Evolutionary conservation across 2,888 invertebrate genomes (phyloP).

Genomic region (Parnassius smintheus): DNA sequence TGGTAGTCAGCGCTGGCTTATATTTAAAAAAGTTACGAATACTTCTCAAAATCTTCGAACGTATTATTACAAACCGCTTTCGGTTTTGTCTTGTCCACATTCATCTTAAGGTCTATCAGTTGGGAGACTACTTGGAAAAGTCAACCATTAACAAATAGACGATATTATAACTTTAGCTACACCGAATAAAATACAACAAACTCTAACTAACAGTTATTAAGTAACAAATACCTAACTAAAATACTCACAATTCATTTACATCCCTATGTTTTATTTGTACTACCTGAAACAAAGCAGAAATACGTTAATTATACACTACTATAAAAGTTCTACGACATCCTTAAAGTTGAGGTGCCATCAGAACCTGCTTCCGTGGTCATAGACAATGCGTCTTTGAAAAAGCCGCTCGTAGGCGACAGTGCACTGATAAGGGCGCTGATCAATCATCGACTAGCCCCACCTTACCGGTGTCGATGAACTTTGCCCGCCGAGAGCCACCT

Average conservation of each 20-base stretch:
- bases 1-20: no score
- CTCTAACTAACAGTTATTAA: not conserved
- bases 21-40: no score
- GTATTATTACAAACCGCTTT: no score
- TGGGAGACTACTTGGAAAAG: not conserved
- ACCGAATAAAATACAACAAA: not conserved
- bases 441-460: conserved; percentile 76
- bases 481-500: conserved; percentile 57
- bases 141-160: not conserved
- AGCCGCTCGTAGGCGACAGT: conserved; percentile 75
- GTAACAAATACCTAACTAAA: conserved; percentile 1
- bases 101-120: no score
- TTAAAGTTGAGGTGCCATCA: conserved; percentile 48
- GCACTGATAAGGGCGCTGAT: conserved; percentile 75
- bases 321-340: not conserved
- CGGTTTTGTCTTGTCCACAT: no score
- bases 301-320: conserved; percentile 11
- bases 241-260: conserved; percentile 62
- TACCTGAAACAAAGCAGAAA: conserved; percentile 61
- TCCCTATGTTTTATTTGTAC: conserved; percentile 47
- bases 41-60: no score
- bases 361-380: conserved; percentile 54
- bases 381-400: conserved; percentile 77
- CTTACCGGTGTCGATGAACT: conserved; percentile 75
- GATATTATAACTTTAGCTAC: not conserved